A percentile compares a stretch with the other conserved stretches of the same genome.
Evolutionary conservation across 2,797 vertebrate genomes (phyloP).

Genomic region (Pteronotus mesoamericanus): DNA sequence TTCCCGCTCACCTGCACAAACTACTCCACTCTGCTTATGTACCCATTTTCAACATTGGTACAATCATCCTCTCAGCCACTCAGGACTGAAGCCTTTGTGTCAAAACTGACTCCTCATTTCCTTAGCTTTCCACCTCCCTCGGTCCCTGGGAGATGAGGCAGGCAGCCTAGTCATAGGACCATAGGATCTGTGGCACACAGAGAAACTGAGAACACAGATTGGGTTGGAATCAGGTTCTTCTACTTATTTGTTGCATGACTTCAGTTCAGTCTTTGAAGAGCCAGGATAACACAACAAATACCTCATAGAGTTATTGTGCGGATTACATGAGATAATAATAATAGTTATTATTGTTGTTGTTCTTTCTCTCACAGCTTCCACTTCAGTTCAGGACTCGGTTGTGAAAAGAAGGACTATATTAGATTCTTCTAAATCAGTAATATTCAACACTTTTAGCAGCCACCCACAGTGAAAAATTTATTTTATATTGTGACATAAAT

Average conservation of each 20-base stretch:
- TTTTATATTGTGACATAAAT: background rate
- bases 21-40: background rate
- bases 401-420: background rate
- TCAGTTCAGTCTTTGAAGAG: background rate
- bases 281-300: background rate
- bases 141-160: background rate
- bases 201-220: background rate
- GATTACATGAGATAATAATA: background rate
- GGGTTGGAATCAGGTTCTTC: background rate
- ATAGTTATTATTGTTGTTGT: background rate
- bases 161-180: no score
- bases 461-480: background rate
- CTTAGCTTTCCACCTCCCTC: background rate
- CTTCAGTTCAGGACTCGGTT: background rate
- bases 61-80: background rate
- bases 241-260: background rate
- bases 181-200: background rate
- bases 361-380: background rate
- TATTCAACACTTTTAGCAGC: background rate
- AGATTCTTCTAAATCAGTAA: background rate
- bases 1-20: background rate
- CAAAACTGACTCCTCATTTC: no score
- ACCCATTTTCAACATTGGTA: background rate
- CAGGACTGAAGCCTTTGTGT: background rate
- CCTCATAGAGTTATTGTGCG: background rate